These are phyloP conservation scores for Notothenia coriiceps DNA, from an alignment of 2,113 vertebrate species.

Conservation along the genomic window DNA sequence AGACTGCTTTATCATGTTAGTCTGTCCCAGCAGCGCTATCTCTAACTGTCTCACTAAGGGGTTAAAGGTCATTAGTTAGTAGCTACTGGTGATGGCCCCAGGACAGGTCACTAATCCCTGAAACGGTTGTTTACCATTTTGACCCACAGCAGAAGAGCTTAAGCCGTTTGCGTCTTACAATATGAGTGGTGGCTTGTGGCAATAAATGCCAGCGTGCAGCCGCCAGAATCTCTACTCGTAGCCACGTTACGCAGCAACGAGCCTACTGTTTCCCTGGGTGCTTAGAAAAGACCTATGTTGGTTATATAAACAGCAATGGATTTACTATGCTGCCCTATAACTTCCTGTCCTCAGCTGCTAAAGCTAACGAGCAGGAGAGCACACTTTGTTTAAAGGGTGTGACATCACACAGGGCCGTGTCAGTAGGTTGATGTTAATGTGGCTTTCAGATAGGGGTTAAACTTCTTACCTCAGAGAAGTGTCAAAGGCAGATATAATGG, in stretches of 20 bases:
- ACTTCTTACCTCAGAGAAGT: neutral
- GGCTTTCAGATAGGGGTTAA: neutral
- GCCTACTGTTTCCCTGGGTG: slow-evolving; percentile 22
- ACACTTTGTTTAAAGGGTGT: slow-evolving; percentile 6
- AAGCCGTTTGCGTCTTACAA: slow-evolving; percentile 50
- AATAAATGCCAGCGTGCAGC: slow-evolving; percentile 60
- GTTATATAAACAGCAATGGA: slow-evolving; percentile 59
- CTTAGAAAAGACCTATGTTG: slow-evolving; percentile 38
- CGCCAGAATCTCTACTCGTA: slow-evolving; percentile 25
- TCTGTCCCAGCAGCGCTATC: slow-evolving; percentile 2
- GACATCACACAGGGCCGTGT: slow-evolving; percentile 22
- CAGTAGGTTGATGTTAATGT: neutral
- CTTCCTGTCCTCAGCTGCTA: slow-evolving; percentile 14
- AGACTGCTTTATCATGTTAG: slow-evolving; percentile 16
- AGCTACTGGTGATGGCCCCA: slow-evolving; percentile 32
- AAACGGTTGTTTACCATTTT: slow-evolving; percentile 54
- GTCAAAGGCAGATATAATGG: neutral
- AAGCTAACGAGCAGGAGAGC: neutral
- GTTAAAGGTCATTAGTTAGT: slow-evolving; percentile 42
- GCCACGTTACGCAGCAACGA: slow-evolving; percentile 27
- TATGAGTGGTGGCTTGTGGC: slow-evolving; percentile 60
- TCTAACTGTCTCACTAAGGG: slow-evolving; percentile 18
- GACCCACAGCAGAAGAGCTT: slow-evolving; percentile 48
- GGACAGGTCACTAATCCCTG: slow-evolving; percentile 32
- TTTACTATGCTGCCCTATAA: slow-evolving; percentile 37